phyloP scores from a whole-genome alignment of 2,797 vertebrate genomes.

The Falco peregrinus region DNA sequence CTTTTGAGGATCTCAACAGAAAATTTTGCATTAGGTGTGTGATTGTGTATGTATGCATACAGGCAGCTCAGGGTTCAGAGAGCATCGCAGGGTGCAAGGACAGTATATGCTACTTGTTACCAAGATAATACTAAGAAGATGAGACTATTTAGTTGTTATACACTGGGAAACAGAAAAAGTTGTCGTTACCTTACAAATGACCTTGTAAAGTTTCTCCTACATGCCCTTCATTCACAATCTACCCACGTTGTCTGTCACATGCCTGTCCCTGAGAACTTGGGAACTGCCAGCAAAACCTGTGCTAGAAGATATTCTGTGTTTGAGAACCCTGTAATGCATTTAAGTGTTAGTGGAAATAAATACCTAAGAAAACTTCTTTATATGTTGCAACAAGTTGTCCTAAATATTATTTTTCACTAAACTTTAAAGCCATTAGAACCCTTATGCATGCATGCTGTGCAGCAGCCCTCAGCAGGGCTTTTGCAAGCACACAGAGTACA shows the following conservation, averaged over 20 bases:
- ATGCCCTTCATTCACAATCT: background rate
- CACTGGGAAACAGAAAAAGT: background rate
- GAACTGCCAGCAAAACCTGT: background rate
- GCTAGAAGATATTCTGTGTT: background rate
- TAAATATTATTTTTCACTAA: background rate
- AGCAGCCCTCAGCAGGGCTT: background rate
- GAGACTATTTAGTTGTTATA: too few relatives aligned
- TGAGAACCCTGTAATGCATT: background rate
- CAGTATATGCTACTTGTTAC: background rate
- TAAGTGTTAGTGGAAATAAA: background rate
- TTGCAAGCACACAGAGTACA: background rate
- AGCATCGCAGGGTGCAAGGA: background rate
- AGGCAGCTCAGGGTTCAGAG: background rate
- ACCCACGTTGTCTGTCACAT: background rate
- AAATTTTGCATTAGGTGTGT: background rate
- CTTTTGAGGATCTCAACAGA: background rate
- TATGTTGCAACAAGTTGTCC: background rate
- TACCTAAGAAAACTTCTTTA: background rate
- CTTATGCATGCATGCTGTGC: fast-evolving
- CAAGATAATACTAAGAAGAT: background rate
- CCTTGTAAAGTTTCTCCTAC: background rate
- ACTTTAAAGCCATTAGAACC: background rate
- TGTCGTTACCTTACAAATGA: background rate
- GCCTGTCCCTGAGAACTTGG: background rate
- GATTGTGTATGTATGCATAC: background rate